These are phyloP conservation scores for Peribatodes rhomboidaria DNA, from an alignment of 2,888 invertebrate species.

Conservation along the genomic window DNA sequence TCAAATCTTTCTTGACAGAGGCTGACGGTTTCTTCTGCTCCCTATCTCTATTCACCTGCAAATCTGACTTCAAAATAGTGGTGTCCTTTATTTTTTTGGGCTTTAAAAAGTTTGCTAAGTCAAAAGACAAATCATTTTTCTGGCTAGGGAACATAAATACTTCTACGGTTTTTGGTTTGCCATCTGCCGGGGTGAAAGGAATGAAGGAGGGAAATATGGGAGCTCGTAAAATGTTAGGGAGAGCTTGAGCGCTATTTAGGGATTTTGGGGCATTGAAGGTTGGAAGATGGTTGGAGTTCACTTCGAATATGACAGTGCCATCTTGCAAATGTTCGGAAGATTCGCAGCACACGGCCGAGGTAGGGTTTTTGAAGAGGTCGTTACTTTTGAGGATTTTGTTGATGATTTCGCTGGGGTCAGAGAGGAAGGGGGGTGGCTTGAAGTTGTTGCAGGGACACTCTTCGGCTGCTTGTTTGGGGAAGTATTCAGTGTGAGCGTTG, in stretches of 20 bases:
- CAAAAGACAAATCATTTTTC: constrained; percentile 52
- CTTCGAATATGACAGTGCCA: constrained; percentile 67
- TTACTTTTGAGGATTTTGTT: constrained; percentile 68
- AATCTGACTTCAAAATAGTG: constrained; percentile 54
- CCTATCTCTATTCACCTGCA: constrained; percentile 69
- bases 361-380: constrained; percentile 68
- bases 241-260: constrained; percentile 21
- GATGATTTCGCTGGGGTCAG: constrained; percentile 64
- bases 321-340: constrained; percentile 73
- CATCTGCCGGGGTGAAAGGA: constrained; percentile 33
- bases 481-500: constrained; percentile 3
- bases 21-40: constrained; percentile 58
- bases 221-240: constrained; percentile 9
- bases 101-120: constrained; percentile 41
- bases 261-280: constrained; percentile 53
- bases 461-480: constrained; percentile 46
- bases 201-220: constrained; percentile 5
- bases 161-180: constrained; percentile 69
- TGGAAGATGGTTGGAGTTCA: constrained; percentile 56
- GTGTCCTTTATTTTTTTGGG: constrained; percentile 18
- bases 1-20: constrained; percentile 68
- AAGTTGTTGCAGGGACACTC: constrained; percentile 69
- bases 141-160: constrained; percentile 73
- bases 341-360: constrained; percentile 70
- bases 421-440: constrained; percentile 54